phyloP scores from a whole-genome alignment of 2,113 vertebrate species.

The Hemichromis elongatus region DNA sequence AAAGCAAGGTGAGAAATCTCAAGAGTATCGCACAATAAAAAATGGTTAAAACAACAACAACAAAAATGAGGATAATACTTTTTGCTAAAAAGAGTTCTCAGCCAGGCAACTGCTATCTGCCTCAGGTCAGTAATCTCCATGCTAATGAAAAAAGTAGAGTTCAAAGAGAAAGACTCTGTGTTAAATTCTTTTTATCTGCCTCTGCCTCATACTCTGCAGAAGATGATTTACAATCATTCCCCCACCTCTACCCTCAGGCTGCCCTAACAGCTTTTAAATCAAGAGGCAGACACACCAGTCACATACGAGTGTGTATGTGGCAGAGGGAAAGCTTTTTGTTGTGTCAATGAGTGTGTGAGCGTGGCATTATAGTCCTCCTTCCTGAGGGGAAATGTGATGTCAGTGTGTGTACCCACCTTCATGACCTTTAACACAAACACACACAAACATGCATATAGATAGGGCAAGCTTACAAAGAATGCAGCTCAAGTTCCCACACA shows the following conservation, averaged over 20 bases:
- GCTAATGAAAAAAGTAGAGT: conserved; percentile 41
- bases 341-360: not conserved
- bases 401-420: not conserved
- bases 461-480: not conserved
- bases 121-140: not conserved
- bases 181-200: conserved; percentile 32
- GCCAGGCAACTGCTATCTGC: not conserved
- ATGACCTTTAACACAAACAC: not conserved
- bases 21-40: not conserved
- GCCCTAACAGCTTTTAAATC: conserved; percentile 14
- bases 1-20: not conserved
- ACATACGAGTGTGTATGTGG: not conserved
- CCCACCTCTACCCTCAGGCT: conserved; percentile 3
- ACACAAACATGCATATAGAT: not conserved
- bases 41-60: not conserved
- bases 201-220: conserved; percentile 15
- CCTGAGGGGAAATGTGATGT: conserved; percentile 4
- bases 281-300: not conserved
- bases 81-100: not conserved
- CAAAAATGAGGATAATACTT: not conserved
- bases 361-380: not conserved
- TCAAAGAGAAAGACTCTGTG: conserved; percentile 56
- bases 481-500: conserved; percentile 34
- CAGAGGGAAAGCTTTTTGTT: not conserved
- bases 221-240: conserved; percentile 45